A percentile compares a stretch with the other conserved stretches of the same genome.
Evolutionary conservation across 2,113 vertebrate species (phyloP).

Genomic region (Danionella cerebrum): DNA sequence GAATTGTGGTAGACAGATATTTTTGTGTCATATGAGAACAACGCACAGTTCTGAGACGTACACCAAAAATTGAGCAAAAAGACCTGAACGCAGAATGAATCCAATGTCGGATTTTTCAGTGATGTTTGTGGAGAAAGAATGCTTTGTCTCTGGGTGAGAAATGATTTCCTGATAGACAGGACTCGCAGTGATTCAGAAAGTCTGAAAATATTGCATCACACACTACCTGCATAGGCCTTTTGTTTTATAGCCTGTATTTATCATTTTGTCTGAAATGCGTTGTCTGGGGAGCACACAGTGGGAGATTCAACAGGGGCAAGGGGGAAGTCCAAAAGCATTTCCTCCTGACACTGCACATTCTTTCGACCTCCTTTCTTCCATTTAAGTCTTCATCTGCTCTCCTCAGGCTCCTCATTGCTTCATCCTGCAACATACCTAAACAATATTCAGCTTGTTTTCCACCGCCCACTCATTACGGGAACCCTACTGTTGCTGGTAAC

Average conservation of each 20-base stretch:
- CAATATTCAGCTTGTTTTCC: constrained; percentile 66
- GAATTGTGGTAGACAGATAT: no score
- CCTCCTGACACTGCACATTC: constrained; percentile 9
- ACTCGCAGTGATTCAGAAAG: constrained; percentile 29
- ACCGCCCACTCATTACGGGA: constrained; percentile 56
- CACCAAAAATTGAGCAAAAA: no score
- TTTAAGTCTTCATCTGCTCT: constrained; percentile 41
- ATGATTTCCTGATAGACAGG: constrained; percentile 31
- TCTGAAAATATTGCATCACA: constrained; percentile 39
- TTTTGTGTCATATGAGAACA: no score
- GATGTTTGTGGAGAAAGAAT: constrained; percentile 22
- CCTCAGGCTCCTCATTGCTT: constrained; percentile 41
- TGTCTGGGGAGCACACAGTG: neutral
- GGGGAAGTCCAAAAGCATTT: neutral
- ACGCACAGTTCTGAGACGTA: no score
- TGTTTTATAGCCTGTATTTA: constrained; percentile 30
- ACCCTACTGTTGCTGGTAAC: constrained; percentile 64
- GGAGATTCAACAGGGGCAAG: neutral
- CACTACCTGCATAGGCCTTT: constrained; percentile 25
- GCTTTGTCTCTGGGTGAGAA: constrained; percentile 23
- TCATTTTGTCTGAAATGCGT: neutral
- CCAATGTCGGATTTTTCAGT: neutral
- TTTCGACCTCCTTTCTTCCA: constrained; percentile 27
- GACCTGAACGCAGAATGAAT: no score
- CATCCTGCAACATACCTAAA: constrained; percentile 46